These are phyloP conservation scores for Drosophila recens DNA, from an alignment of 2,888 invertebrate species.

Conservation along the genomic window DNA sequence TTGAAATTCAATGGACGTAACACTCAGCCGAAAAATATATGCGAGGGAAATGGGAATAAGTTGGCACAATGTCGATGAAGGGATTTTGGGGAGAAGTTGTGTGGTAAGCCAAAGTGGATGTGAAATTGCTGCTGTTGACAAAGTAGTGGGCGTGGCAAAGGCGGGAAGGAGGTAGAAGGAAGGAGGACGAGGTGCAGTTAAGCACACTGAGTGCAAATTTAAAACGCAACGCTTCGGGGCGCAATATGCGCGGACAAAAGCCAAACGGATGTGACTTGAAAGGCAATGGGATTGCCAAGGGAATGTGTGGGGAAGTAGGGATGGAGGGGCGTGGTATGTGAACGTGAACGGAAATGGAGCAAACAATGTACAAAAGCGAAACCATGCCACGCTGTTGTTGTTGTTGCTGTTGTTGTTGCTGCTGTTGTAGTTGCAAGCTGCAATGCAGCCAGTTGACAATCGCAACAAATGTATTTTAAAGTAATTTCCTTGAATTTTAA, in stretches of 20 bases:
- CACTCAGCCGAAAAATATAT: conserved; percentile 22
- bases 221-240: conserved; percentile 44
- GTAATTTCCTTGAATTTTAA: conserved; percentile 69
- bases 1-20: conserved; percentile 54
- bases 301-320: not conserved
- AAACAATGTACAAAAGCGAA: conserved; percentile 42
- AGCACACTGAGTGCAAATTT: conserved; percentile 48
- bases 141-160: conserved; percentile 20
- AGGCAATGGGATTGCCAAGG: conserved; percentile 46
- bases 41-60: conserved; percentile 14
- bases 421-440: conserved; percentile 10
- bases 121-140: conserved; percentile 52
- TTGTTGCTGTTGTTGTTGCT: not conserved
- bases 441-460: conserved; percentile 49
- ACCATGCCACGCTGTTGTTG: conserved; percentile 13
- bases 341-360: conserved; percentile 32
- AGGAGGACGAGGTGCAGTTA: conserved; percentile 23
- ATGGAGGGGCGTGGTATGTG: conserved; percentile 3
- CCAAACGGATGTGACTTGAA: conserved; percentile 65
- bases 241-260: conserved; percentile 63
- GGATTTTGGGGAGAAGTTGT: not conserved
- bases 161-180: not conserved
- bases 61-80: not conserved
- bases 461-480: conserved; percentile 66
- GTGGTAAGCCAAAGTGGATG: conserved; percentile 38